Base-by-base conservation (phyloP, 2,113 vertebrate genomes). In the Nothoprocta pentlandii region DNA sequence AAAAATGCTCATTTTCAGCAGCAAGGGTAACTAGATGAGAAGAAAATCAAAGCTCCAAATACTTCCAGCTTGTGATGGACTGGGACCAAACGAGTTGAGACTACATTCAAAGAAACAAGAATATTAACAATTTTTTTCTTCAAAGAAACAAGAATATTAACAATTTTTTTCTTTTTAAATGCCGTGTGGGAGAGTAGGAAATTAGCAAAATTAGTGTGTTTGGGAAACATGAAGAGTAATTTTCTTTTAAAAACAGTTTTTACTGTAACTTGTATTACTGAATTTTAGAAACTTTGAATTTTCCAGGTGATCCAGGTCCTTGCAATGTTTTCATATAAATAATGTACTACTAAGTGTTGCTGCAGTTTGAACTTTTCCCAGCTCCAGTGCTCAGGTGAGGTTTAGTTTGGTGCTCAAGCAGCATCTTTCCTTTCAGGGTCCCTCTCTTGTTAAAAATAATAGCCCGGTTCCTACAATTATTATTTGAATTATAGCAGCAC, bases 1-100 rank as follows among this genome's bases (percentile, higher is more conserved):
- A 96, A 95, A 96, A 93, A 96, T 70, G 85, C 49, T 92, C 74
- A 30, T 95, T 96, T 95, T 94, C 78, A 89, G 59, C 88, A 77
- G 70, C 46, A 46, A 82, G 54, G 70, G 61, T 68, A 89, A 70
- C 71, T 14, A 80, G 58, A 80, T 80, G 58, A 69, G 44, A 19
- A 76, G 73, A 91, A 94, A 92, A 90, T 67, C 62, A 88, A 79
- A 32, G 56, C 26, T 56, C n/a, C 58, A 42, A 86, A 87, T 46
- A 36, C 51, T 49, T 79, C 22, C 44, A 70, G 62, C n/a, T 30
- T 0, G 0, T 15, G 58, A 49, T 2, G 63, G 69, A 32, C 69
- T n/a, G 53, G n/a, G 80, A 91, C 34, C 28, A 79, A 68, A 61
- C 26, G n/a, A 80, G 64, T 16, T 44, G 67, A 73, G 79, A 82